Evolutionary conservation across 23 tunicate species (phyloP), one percentile per base, ranked within the genome.

Genomic region (Styela clava): DNA sequence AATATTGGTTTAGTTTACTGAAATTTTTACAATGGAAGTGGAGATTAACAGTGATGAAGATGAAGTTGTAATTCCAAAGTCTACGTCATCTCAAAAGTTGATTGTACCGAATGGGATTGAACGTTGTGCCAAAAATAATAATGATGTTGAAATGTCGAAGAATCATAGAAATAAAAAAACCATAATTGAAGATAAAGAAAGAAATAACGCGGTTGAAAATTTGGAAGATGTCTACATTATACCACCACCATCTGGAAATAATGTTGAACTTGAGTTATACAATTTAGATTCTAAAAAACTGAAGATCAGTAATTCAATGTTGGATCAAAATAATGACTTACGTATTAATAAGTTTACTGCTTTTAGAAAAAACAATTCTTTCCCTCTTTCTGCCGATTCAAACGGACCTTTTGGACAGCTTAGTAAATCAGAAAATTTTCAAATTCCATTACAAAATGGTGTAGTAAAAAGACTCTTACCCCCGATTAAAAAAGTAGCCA

Each of bases 21-120:
- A n/a, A n/a, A n/a, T n/a, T n/a, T n/a, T n/a, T n/a, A n/a, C n/a
- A n/a, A n/a, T n/a, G n/a, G n/a, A n/a, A n/a, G n/a, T n/a, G n/a
- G n/a, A n/a, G n/a, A n/a, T n/a, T n/a, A 67, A 23, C 71, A 67
- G 71, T 29, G 71, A 67, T 22, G 71, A 67, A 28, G 71, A 67
- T 23, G 31, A 67, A 27, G 71, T 67, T 12, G n/a, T 67, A 28
- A 67, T 67, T 67, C 16, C n/a, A 1, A 21, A 18, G 0, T 18
- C 16, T 18, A 27, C 16, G 16, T 67, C 71, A 18, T 12, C 71
- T 5, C 7, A 44, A 12, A 44, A 12, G 12, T 44, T 44, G 56
- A 44, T 44, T 7, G 12, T 5, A 44, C 56, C 7, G 56, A 44
- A 44, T 44, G 56, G 71, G n/a, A 27, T 67, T 25, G 71, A 67